These are phyloP conservation scores for Odontesthes bonariensis DNA, from an alignment of 2,113 vertebrate genomes.

Conservation along the genomic window DNA sequence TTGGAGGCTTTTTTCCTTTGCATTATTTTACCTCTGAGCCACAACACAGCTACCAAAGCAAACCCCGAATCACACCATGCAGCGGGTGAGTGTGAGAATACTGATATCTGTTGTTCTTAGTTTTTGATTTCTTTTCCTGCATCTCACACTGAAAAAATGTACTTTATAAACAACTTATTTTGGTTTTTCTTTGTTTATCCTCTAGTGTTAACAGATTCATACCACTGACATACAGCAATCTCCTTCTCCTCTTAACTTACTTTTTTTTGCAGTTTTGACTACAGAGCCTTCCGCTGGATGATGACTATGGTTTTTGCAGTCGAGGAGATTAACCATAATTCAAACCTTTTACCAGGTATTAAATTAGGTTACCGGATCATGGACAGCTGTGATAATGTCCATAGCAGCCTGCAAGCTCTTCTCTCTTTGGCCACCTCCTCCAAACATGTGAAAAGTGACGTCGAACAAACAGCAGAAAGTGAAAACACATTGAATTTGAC, in stretches of 20 bases:
- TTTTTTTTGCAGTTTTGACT: slow-evolving; percentile 73
- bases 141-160: not conserved
- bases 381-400: slow-evolving; percentile 81
- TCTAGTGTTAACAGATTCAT: too few species aligned
- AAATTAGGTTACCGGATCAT: slow-evolving; percentile 76
- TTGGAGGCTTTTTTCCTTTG: slow-evolving; percentile 82
- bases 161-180: too few species aligned
- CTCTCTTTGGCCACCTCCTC: slow-evolving; percentile 67
- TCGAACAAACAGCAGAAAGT: not conserved
- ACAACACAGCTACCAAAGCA: slow-evolving; percentile 60
- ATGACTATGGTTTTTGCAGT: slow-evolving; percentile 80
- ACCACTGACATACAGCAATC: not conserved
- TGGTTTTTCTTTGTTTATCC: too few species aligned
- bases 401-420: slow-evolving; percentile 71
- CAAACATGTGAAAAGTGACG: not conserved
- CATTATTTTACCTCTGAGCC: slow-evolving; percentile 62
- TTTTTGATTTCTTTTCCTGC: not conserved
- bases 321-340: slow-evolving; percentile 79
- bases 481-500: slow-evolving; percentile 1
- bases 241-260: too few species aligned
- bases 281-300: slow-evolving; percentile 72
- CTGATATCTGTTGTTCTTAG: not conserved
- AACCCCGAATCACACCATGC: slow-evolving; percentile 65
- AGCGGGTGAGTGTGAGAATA: slow-evolving; percentile 70
- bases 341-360: slow-evolving; percentile 73